phyloP scores from a whole-genome alignment of 1,140 invertebrate genomes.

The Drosophila yakuba region DNA sequence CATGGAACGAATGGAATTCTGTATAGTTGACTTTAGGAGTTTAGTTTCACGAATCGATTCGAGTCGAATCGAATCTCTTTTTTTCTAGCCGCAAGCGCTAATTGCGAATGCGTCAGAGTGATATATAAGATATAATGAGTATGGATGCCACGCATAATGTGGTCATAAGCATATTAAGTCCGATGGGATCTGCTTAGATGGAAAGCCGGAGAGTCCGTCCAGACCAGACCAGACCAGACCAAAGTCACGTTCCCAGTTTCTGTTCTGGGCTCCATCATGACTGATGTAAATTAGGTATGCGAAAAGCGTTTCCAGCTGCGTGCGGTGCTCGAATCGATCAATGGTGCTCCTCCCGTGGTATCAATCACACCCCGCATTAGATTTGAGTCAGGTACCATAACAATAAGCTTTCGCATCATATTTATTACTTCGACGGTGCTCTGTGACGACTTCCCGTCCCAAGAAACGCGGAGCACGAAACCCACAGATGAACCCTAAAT shows the following conservation, averaged over 20 bases:
- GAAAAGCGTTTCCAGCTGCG: constrained; percentile 51
- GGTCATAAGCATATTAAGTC: constrained; percentile 45
- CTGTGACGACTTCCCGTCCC: neutral
- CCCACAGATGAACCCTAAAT: constrained; percentile 14
- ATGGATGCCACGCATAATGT: constrained; percentile 75
- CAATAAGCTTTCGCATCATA: constrained; percentile 15
- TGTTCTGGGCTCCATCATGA: constrained; percentile 24
- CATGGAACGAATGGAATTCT: constrained; percentile 45
- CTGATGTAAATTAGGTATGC: constrained; percentile 53
- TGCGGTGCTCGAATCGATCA: constrained; percentile 68
- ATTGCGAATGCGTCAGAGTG: constrained; percentile 59
- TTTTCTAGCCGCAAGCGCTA: constrained; percentile 46
- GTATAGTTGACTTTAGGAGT: neutral
- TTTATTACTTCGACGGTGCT: constrained; percentile 32
- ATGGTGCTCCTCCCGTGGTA: constrained; percentile 52
- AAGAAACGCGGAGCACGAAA: neutral
- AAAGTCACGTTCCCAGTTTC: constrained; percentile 67
- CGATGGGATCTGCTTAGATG: constrained; percentile 24
- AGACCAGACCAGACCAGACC: constrained; percentile 27
- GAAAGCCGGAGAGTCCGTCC: constrained; percentile 12
- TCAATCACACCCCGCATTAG: constrained; percentile 50
- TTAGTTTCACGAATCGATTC: too few species aligned
- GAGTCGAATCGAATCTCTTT: constrained; percentile 33
- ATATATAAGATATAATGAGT: constrained; percentile 54
- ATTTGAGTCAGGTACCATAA: constrained; percentile 55